A percentile compares a stretch with the other conserved stretches of the same genome.
These are phyloP conservation scores for Lumbricus terrestris DNA, from an alignment of 2,888 invertebrate species.

Conservation along the genomic window DNA sequence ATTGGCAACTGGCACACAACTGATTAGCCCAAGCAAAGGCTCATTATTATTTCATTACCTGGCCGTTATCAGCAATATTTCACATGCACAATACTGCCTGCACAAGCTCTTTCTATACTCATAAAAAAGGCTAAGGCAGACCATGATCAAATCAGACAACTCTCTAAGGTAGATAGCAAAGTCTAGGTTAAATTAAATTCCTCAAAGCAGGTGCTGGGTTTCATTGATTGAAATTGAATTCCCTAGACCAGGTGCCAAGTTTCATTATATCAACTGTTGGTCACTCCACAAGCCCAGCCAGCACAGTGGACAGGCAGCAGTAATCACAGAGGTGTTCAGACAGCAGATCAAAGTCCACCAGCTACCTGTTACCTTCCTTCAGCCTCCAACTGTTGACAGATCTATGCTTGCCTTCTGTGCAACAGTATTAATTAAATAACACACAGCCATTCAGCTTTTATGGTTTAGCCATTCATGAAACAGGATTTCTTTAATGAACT, in stretches of 20 bases:
- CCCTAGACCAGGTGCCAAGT: background rate
- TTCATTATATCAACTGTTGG: background rate
- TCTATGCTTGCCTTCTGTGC: background rate
- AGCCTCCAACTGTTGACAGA: constrained; percentile 3
- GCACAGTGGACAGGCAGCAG: background rate
- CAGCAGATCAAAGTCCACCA: background rate
- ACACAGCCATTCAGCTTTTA: background rate
- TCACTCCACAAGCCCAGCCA: background rate
- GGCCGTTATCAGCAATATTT: background rate
- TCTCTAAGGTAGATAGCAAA: background rate
- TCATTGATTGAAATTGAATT: constrained; percentile 3
- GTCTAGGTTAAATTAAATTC: background rate
- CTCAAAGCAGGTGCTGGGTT: background rate
- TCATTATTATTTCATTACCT: background rate
- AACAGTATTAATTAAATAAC: background rate
- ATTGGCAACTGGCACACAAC: background rate
- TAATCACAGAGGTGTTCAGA: background rate
- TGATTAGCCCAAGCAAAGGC: background rate
- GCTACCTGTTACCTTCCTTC: background rate
- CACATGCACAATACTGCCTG: background rate
- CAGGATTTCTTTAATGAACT: background rate
- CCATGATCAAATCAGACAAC: background rate
- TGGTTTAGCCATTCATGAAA: background rate
- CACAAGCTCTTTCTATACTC: background rate
- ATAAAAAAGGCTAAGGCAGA: background rate